A percentile compares a stretch with the other conserved stretches of the same genome.
phyloP scores from a whole-genome alignment of 1,140 invertebrate species.

The Drosophila persimilis region DNA sequence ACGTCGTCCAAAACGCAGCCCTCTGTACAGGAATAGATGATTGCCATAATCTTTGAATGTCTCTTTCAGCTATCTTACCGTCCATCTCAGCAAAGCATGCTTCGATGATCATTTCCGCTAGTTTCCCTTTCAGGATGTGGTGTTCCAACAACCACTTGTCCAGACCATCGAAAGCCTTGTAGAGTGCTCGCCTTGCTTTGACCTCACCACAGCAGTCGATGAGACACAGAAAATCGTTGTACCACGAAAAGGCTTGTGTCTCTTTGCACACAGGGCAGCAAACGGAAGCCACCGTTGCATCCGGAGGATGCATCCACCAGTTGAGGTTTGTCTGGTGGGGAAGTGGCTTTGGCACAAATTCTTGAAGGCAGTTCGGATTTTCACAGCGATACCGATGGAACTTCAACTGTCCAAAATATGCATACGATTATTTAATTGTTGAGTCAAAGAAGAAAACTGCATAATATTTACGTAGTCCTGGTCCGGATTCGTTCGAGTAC shows the following conservation, averaged over 20 bases:
- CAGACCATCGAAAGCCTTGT: slow-evolving; percentile 34
- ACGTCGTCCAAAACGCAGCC: slow-evolving; percentile 20
- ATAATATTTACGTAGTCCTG: slow-evolving; percentile 57
- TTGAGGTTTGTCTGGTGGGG: slow-evolving; percentile 10
- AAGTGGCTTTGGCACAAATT: slow-evolving; percentile 25
- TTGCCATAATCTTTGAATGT: too few species aligned
- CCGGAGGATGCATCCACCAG: slow-evolving; percentile 53
- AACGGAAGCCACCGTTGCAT: not conserved
- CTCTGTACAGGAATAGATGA: slow-evolving; percentile 18
- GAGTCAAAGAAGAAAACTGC: not conserved
- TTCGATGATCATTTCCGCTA: slow-evolving; percentile 43
- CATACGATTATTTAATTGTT: not conserved
- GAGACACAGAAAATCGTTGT: slow-evolving; percentile 29
- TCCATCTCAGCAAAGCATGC: slow-evolving; percentile 43
- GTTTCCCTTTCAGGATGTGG: slow-evolving; percentile 39
- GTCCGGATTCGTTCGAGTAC: slow-evolving; percentile 37
- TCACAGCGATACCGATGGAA: slow-evolving; percentile 70
- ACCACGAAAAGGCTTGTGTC: slow-evolving; percentile 45
- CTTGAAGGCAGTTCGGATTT: slow-evolving; percentile 28
- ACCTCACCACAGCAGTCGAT: slow-evolving; percentile 11
- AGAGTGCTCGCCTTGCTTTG: slow-evolving; percentile 27
- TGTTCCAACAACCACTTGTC: slow-evolving; percentile 41
- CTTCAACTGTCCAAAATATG: slow-evolving; percentile 25
- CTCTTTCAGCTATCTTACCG: slow-evolving; percentile 19
- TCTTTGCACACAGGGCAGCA: slow-evolving; percentile 44